Percentiles rank a stretch among this genome's conserved stretches.
These are phyloP conservation scores for Lutjanus argentimaculatus DNA, from an alignment of 2,797 vertebrate genomes.

Conservation along the genomic window DNA sequence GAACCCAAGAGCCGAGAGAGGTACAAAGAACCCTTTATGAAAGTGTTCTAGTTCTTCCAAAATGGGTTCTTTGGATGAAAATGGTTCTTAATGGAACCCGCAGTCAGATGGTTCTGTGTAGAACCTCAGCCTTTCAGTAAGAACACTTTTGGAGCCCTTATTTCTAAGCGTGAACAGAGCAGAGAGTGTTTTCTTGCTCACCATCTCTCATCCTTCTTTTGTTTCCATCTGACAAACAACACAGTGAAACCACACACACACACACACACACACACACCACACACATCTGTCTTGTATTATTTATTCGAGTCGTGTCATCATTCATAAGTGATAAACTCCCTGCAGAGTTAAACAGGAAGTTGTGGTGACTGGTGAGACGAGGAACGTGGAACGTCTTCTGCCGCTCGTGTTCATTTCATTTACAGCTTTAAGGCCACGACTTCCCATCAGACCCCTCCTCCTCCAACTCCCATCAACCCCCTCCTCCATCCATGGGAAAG, in stretches of 20 bases:
- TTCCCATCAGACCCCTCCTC: neutral
- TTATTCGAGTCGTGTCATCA: slow-evolving; percentile 66
- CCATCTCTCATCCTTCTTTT: slow-evolving; percentile 34
- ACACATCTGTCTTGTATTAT: slow-evolving; percentile 67
- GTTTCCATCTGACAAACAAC: slow-evolving; percentile 43
- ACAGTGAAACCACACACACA: slow-evolving; percentile 6
- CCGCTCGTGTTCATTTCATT: slow-evolving; percentile 21
- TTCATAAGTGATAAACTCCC: slow-evolving; percentile 71
- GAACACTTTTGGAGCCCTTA: rapidly evolving
- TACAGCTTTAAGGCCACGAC: neutral
- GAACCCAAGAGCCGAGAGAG: too few relatives aligned
- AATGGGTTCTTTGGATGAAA: too few relatives aligned
- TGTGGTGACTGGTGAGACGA: neutral
- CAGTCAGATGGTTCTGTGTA: too few relatives aligned
- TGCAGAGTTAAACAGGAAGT: slow-evolving; percentile 53
- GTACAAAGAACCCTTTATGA: too few relatives aligned
- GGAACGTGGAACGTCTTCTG: slow-evolving; percentile 36
- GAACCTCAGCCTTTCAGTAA: too few relatives aligned
- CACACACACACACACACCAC: neutral
- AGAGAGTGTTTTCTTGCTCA: slow-evolving; percentile 23
- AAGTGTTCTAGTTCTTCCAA: too few relatives aligned
- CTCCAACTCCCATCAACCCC: too few relatives aligned
- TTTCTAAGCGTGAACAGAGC: neutral
- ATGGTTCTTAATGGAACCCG: too few relatives aligned
- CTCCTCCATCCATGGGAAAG: slow-evolving; percentile 1